phyloP scores from a whole-genome alignment of 2,888 invertebrate species.

The Ophion obscuratus region DNA sequence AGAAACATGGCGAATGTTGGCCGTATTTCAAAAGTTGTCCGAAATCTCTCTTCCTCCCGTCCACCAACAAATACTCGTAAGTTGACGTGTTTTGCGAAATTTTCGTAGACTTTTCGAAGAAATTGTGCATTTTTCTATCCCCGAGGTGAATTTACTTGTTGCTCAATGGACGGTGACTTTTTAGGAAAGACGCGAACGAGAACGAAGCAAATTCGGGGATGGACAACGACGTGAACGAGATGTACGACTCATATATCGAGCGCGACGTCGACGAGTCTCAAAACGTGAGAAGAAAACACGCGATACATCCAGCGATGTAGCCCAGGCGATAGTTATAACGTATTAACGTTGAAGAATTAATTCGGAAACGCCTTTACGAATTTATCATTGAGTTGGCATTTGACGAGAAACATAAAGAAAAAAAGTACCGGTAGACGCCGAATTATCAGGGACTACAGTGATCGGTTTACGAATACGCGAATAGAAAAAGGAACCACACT shows the following conservation, averaged over 20 bases:
- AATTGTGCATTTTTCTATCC: background rate
- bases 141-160: background rate
- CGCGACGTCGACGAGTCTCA: slow-evolving; percentile 64
- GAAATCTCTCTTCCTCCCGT: slow-evolving; percentile 90
- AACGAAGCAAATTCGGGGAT: slow-evolving; percentile 65
- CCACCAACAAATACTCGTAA: slow-evolving; percentile 86
- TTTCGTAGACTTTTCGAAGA: background rate
- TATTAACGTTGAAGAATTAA: slow-evolving; percentile 22
- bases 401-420: background rate
- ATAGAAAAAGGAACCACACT: slow-evolving; percentile 7
- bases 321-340: slow-evolving; percentile 24
- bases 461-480: slow-evolving; percentile 47
- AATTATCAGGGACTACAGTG: slow-evolving; percentile 62
- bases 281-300: slow-evolving; percentile 66
- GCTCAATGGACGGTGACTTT: slow-evolving; percentile 14
- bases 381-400: slow-evolving; percentile 40
- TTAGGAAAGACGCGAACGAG: slow-evolving; percentile 73
- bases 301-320: slow-evolving; percentile 73
- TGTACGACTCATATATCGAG: slow-evolving; percentile 60
- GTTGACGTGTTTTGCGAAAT: slow-evolving; percentile 49
- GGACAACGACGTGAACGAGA: slow-evolving; percentile 63
- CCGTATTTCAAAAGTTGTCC: slow-evolving; percentile 93
- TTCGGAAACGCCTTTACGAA: slow-evolving; percentile 26
- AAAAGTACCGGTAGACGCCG: slow-evolving; percentile 41
- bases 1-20: slow-evolving; percentile 92